Percentiles rank a stretch among this genome's conserved stretches.
Evolutionary conservation across 2,113 vertebrate species (phyloP).

Genomic region (Clupea harengus): DNA sequence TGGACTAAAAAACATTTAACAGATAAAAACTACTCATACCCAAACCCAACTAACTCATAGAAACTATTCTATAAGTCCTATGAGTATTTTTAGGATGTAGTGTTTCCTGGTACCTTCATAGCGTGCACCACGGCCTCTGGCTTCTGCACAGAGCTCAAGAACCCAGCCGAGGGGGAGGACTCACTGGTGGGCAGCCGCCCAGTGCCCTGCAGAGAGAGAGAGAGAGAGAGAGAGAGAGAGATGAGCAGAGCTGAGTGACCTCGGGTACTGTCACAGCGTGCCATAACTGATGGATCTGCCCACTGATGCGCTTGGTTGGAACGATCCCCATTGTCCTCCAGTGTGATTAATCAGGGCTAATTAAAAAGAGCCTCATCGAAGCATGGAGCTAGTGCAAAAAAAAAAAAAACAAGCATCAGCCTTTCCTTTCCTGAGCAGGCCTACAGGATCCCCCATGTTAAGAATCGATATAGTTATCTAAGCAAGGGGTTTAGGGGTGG

Average conservation of each 20-base stretch:
- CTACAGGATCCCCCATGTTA: background rate
- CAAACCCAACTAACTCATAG: too few species aligned
- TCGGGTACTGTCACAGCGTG: background rate
- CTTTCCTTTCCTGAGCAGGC: background rate
- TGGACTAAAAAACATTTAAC: background rate
- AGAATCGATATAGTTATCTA: background rate
- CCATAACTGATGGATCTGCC: background rate
- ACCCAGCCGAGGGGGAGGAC: constrained; percentile 79
- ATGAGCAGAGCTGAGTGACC: background rate
- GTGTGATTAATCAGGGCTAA: background rate
- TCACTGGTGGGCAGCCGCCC: constrained; percentile 78
- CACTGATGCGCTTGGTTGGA: background rate
- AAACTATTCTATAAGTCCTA: too few species aligned
- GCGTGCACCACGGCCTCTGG: constrained; percentile 93
- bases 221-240: background rate
- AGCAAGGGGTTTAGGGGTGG: background rate
- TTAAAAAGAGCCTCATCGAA: background rate
- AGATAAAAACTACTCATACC: too few species aligned
- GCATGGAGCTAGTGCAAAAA: background rate
- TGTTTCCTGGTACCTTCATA: constrained; percentile 81
- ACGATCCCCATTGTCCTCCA: background rate
- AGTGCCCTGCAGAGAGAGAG: constrained; percentile 70
- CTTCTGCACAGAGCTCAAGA: constrained; percentile 84
- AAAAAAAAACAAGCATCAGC: background rate
- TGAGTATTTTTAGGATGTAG: too few species aligned